phyloP scores from a whole-genome alignment of 30 jellyfish, hydroid and myxozoan genomes.

The Pelagia noctiluca region DNA sequence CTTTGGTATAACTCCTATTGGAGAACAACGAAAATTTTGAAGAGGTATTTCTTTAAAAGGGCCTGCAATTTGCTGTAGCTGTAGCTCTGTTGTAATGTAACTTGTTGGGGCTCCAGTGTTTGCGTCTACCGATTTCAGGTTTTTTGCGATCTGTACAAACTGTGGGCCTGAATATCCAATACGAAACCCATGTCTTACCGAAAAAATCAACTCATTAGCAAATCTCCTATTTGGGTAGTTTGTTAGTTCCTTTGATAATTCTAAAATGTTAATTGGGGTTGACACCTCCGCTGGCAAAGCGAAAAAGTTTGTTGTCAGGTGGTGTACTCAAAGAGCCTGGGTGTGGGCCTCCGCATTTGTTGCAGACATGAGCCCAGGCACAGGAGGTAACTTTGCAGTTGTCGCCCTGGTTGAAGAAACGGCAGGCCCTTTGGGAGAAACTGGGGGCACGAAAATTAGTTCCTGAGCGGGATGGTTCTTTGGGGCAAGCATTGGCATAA shows the following conservation, averaged over 20 bases:
- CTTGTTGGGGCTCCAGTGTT: neutral
- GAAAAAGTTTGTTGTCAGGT: neutral
- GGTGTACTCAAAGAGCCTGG: neutral
- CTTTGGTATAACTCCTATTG: slow-evolving; percentile 15
- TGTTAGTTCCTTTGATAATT: neutral
- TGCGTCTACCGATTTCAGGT: neutral
- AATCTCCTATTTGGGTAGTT: neutral
- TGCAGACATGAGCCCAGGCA: neutral
- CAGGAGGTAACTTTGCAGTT: neutral
- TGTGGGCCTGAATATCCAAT: slow-evolving; percentile 12
- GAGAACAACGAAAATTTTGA: slow-evolving; percentile 10
- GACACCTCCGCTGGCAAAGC: neutral
- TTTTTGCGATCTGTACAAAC: neutral
- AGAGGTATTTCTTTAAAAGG: slow-evolving; percentile 15
- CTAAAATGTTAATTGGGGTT: neutral
- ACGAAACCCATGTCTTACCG: neutral
- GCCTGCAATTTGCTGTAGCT: slow-evolving; percentile 13
- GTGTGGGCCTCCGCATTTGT: neutral
- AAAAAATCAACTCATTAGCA: neutral
- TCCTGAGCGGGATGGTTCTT: neutral
- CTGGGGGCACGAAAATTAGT: neutral
- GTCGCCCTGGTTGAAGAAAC: neutral
- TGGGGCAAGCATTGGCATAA: neutral
- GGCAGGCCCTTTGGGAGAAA: neutral
- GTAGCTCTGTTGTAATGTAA: neutral